These are phyloP conservation scores for Aselliscus stoliczkanus DNA, from an alignment of 2,797 vertebrate genomes.

Conservation along the genomic window DNA sequence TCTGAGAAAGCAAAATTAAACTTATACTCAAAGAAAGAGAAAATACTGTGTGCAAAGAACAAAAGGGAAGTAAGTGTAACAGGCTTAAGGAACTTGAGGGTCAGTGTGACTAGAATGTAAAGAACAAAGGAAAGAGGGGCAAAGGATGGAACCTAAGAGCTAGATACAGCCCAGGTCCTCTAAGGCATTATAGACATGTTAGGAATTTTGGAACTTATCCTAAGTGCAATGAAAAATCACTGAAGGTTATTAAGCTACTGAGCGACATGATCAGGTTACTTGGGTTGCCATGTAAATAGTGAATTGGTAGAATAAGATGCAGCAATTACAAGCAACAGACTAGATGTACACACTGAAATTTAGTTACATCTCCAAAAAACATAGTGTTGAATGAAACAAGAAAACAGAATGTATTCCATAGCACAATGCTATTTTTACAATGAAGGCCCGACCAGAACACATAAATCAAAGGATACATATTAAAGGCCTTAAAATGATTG, in stretches of 20 bases:
- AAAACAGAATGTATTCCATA: neutral
- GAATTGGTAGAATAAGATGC: neutral
- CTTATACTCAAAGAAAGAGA: neutral
- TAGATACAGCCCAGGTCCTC: rapidly evolving
- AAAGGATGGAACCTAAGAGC: neutral
- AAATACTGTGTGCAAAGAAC: neutral
- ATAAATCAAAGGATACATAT: neutral
- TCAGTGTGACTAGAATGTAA: neutral
- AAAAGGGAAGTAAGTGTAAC: neutral
- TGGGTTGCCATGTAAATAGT: neutral
- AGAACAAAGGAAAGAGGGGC: neutral
- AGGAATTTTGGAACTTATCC: neutral
- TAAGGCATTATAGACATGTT: neutral
- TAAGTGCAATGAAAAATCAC: neutral
- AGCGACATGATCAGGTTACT: neutral
- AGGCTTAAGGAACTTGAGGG: neutral
- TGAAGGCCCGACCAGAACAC: neutral
- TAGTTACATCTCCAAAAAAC: neutral
- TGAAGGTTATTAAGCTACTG: neutral
- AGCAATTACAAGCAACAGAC: neutral
- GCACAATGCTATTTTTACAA: neutral
- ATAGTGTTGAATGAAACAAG: neutral
- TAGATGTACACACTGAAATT: neutral
- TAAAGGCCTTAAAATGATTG: neutral
- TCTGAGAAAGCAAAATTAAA: neutral